Conservation (phyloP, 2,797 vertebrate species). For the Naso thynnoides region DNA sequence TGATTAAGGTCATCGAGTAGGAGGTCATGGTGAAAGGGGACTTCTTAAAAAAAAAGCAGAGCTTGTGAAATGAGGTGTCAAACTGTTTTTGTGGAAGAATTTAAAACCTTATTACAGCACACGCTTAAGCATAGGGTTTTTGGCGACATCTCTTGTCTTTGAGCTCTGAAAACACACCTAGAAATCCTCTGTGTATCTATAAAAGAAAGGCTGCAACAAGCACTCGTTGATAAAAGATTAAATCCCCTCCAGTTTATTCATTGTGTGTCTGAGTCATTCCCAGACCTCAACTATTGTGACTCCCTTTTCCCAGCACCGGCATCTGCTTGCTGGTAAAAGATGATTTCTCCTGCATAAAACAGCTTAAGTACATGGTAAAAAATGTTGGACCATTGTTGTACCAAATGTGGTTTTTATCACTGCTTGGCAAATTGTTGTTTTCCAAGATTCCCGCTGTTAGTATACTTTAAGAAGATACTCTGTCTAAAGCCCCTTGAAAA, state of each 20-base stretch:
- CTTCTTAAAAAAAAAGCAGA: constrained; percentile 26
- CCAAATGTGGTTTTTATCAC: constrained; percentile 66
- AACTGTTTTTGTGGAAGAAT: constrained; percentile 5
- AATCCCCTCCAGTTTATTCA: constrained; percentile 47
- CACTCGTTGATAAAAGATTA: constrained; percentile 25
- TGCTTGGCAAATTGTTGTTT: constrained; percentile 47
- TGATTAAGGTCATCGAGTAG: constrained; percentile 51
- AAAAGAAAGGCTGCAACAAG: constrained; percentile 28
- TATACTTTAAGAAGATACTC: constrained; percentile 37
- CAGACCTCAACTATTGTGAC: constrained; percentile 47
- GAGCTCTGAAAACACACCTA: constrained; percentile 25
- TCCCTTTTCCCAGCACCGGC: constrained; percentile 68
- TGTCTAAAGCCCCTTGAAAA: constrained; percentile 28
- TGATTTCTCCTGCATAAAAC: constrained; percentile 61
- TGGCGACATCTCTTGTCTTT: constrained; percentile 26
- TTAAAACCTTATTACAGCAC: constrained; percentile 1
- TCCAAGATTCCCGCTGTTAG: constrained; percentile 35
- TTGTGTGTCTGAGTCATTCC: constrained; percentile 61
- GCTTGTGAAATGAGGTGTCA: constrained; percentile 33
- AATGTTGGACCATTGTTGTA: constrained; percentile 54
- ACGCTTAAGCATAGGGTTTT: constrained; percentile 7
- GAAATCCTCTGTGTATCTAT: constrained; percentile 33
- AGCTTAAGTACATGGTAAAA: constrained; percentile 60
- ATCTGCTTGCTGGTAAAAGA: constrained; percentile 65
- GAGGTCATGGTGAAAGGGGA: constrained; percentile 49